Evolutionary conservation across 2,888 invertebrate species (phyloP).

Genomic region (Cryptus viduatorius): DNA sequence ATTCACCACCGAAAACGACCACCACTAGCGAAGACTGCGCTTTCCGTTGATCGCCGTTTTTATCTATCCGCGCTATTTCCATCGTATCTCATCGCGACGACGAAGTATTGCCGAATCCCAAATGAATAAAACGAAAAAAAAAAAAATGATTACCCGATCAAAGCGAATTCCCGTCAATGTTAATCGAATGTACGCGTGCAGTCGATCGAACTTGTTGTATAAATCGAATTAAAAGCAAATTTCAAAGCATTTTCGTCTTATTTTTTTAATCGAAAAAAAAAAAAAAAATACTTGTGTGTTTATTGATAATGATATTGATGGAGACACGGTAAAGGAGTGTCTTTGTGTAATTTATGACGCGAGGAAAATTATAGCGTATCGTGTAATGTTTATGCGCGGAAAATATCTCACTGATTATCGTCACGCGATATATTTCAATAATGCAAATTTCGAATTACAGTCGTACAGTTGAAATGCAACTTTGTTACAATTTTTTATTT

Average conservation of each 20-base stretch:
- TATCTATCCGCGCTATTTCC: background rate
- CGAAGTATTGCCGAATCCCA: slow-evolving; percentile 43
- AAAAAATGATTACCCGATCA: slow-evolving; percentile 2
- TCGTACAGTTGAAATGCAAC: too few species aligned
- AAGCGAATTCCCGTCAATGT: slow-evolving; percentile 30
- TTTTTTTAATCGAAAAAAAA: background rate
- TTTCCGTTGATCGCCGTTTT: slow-evolving; percentile 5
- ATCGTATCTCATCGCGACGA: slow-evolving; percentile 19
- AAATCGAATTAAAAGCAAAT: slow-evolving; percentile 72
- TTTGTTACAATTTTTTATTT: background rate
- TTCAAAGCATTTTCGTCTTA: slow-evolving; percentile 48
- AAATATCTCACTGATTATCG: too few species aligned
- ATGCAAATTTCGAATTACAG: too few species aligned
- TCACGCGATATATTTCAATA: too few species aligned
- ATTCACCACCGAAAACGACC: slow-evolving; percentile 53
- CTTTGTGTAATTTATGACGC: too few species aligned
- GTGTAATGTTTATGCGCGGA: too few species aligned
- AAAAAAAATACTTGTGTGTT: background rate
- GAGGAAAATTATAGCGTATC: too few species aligned
- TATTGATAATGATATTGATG: background rate
- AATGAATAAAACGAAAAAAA: slow-evolving; percentile 26
- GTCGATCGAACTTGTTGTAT: slow-evolving; percentile 63
- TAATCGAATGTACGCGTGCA: slow-evolving; percentile 14
- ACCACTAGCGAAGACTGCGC: slow-evolving; percentile 55
- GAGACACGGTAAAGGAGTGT: background rate